A percentile compares a stretch with the other conserved stretches of the same genome.
These are phyloP conservation scores for Carlito syrichta DNA, from an alignment of 2,113 vertebrate species.

Conservation along the genomic window DNA sequence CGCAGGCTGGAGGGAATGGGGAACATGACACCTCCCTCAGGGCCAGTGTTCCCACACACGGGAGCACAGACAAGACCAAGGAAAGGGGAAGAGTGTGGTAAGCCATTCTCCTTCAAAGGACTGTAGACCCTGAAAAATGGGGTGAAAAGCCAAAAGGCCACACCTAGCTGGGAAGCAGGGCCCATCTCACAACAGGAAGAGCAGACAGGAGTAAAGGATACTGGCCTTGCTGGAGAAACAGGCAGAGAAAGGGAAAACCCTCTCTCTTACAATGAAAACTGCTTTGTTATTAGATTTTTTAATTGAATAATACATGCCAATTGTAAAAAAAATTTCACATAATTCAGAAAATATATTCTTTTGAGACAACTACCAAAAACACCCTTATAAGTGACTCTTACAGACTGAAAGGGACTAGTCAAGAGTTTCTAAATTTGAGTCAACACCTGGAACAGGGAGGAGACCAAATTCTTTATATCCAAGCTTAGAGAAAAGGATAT, in stretches of 20 bases:
- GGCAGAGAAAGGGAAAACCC: not conserved
- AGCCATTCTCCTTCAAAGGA: not conserved
- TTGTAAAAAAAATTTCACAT: not conserved
- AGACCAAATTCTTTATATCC: not conserved
- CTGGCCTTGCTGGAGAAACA: not conserved
- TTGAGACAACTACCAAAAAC: not conserved
- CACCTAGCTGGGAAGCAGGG: not conserved
- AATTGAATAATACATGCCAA: not conserved
- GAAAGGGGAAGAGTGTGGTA: not conserved
- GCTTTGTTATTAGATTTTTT: not conserved
- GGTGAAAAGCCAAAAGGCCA: not conserved
- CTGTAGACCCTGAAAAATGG: not conserved
- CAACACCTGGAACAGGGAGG: not conserved
- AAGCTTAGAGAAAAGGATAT: not conserved
- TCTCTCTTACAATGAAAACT: not conserved
- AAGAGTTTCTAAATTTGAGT: not conserved
- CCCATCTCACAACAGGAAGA: fast-evolving
- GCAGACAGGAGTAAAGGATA: not conserved
- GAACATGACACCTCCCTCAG: too few relatives aligned
- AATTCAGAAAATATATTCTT: not conserved
- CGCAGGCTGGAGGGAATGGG: not conserved
- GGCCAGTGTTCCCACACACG: not conserved
- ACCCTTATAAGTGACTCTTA: not conserved
- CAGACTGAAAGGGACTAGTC: not conserved
- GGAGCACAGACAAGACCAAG: not conserved